Evolutionary conservation across 2,113 vertebrate species (phyloP).

Genomic region (Chloebia gouldiae): DNA sequence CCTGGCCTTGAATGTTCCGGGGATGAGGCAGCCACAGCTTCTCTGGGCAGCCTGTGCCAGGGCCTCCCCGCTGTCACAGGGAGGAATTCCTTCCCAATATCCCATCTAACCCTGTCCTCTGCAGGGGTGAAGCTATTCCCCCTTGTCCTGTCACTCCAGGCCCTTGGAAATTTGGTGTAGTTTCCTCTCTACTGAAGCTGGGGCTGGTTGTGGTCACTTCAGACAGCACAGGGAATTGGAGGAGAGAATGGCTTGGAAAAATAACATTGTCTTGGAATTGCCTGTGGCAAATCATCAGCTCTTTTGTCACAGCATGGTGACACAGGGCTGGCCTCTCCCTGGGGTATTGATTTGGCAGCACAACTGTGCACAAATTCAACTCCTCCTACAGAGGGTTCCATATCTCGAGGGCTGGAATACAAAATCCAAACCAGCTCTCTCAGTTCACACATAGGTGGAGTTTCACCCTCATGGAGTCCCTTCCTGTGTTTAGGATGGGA

Average conservation of each 20-base stretch:
- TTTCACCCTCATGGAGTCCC: not conserved
- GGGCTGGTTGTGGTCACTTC: not conserved
- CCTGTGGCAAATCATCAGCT: rapidly evolving
- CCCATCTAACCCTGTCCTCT: not conserved
- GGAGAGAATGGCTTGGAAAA: not conserved
- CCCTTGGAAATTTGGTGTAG: not conserved
- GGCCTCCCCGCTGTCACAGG: not conserved
- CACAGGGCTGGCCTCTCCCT: not conserved
- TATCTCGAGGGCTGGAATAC: rapidly evolving
- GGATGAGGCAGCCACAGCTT: not conserved
- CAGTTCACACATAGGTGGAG: rapidly evolving
- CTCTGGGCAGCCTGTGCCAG: not conserved
- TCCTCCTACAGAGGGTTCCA: not conserved
- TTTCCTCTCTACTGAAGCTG: rapidly evolving
- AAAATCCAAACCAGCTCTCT: not conserved
- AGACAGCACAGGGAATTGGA: not conserved
- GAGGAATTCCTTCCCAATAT: not conserved
- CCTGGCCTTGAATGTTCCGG: not conserved
- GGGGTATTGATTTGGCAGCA: not conserved
- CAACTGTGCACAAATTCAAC: rapidly evolving
- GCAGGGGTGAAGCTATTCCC: not conserved
- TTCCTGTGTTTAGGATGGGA: not conserved
- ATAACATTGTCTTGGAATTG: not conserved
- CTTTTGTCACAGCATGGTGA: not conserved
- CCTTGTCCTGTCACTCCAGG: not conserved